Base-by-base conservation (phyloP, 2,797 vertebrate species). In the Anniella stebbinsi region DNA sequence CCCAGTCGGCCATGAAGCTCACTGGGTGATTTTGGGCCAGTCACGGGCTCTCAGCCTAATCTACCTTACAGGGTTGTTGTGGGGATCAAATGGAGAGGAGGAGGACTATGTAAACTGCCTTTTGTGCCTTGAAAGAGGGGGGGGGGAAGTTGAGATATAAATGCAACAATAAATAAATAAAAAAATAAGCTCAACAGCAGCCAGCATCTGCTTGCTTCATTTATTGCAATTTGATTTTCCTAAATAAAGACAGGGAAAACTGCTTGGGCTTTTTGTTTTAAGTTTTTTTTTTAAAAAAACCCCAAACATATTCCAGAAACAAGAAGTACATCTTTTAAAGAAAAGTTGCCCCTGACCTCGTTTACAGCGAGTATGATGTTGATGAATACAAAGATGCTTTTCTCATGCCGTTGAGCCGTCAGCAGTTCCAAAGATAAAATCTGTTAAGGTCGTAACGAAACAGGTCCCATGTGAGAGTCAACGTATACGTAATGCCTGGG, bases 331-430 rank as follows among this genome's bases (percentile, higher is more conserved):
- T 28, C 11, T 86, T 51, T 73, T 18, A 82, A 36, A 82, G 38
- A 41, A 73, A 73, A 38, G 90, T 0, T 82, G 88, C 91, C 89
- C 89, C 78, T 80, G 88, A 84, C 93, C 92, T 93, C 91, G 82
- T 86, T 36, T 92, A 70, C 60, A 75, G 67, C 72, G 86, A 82
- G 91, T 90, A 92, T 94, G 94, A 95, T 92, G 92, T 90, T 87
- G 92, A 87, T 93, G 92, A 93, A 92, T 89, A 92, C 89, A 88
- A 94, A 93, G 93, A 63, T 67, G 73, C 88, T 92, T 91, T 85
- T 88, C 75, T 57, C 0, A 21, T 83, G 2, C 57, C 1, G 12
- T 63, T 21, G 54, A 18, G 23, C 38, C 30, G 4, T 15, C 15
- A n/a, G 70, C 4, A 28, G 28, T 80, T 85, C 36, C 11, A 45